A percentile compares a stretch with the other conserved stretches of the same genome.
Conservation (phyloP, 2,888 invertebrate species). For the Lissonota sp. region DNA sequence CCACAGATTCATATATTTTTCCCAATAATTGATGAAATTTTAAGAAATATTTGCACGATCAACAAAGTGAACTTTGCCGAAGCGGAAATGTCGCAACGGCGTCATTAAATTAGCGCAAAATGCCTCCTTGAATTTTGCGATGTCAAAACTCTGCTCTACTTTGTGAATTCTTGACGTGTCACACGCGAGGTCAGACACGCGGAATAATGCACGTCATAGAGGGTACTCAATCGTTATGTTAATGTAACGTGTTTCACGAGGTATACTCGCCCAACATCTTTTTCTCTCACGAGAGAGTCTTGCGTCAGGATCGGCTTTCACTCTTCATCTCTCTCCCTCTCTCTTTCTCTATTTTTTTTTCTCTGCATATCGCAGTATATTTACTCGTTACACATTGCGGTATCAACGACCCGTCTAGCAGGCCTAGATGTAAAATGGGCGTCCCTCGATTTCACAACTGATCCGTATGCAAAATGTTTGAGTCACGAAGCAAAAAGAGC, state of each 20-base stretch:
- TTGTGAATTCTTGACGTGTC: conserved; percentile 47
- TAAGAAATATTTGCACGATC: not conserved
- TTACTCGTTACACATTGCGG: not conserved
- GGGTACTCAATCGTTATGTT: conserved; percentile 49
- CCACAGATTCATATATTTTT: no score
- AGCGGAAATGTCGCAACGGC: conserved; percentile 37
- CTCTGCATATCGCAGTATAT: conserved; percentile 2
- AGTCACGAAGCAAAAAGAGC: not conserved
- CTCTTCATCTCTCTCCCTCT: conserved; percentile 48
- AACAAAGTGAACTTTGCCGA: conserved; percentile 12
- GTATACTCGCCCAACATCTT: conserved; percentile 5
- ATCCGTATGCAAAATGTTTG: conserved; percentile 18
- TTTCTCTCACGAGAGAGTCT: conserved; percentile 20
- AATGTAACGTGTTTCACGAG: conserved; percentile 39
- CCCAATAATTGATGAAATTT: no score
- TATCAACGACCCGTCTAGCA: not conserved
- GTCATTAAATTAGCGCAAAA: not conserved
- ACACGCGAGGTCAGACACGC: conserved; percentile 47
- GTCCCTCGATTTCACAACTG: conserved; percentile 3
- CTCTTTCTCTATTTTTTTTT: not conserved
- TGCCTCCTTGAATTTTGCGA: conserved; percentile 28
- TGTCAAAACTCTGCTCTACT: conserved; percentile 35
- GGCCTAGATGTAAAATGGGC: conserved; percentile 12
- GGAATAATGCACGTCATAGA: conserved; percentile 40
- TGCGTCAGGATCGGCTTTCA: conserved; percentile 60